Evolutionary conservation across 2,113 vertebrate genomes (phyloP), one percentile per base, ranked within the genome.

Genomic region (Epinephelus moara): DNA sequence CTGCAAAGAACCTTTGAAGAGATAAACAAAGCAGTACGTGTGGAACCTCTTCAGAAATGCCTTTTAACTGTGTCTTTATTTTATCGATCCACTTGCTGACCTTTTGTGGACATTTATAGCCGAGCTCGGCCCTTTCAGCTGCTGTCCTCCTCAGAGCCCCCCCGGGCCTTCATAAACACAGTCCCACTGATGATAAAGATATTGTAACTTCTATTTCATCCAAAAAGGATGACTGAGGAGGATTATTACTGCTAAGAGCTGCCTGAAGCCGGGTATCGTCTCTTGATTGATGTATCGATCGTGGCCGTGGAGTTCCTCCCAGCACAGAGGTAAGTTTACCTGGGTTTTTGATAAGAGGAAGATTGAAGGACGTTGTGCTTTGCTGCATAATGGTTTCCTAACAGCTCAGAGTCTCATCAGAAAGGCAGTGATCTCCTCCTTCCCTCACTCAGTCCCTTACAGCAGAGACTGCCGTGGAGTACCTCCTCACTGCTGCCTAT

Each of bases 241-340:
- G 71, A 61, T 49, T 63, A 83, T 80, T 78, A 78, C 76, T 76
- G 33, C 47, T 71, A 49, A 78, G 66, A 49, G 73, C 75, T 50
- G 61, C 74, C 75, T 85, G 78, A 40, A 81, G 78, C 69, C 12
- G 3, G 25, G 37, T 69, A 63, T 55, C 2, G 3, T 76, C 63
- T 84, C 50, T 72, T 68, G 73, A 83, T 78, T 86, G 81, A 87
- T 85, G 66, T 80, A 91, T 91, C 75, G 87, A 91, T 91, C 21
- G 8, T 30, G 52, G 59, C 52, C 52, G 6, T 40, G 25, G 52
- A 66, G 72, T 60, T 70, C 74, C 61, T 81, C 52, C 53, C 25
- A 61, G 64, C 72, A 40, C 72, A 72, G 40, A 55, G 14, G 67
- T 73, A 33, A 66, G 80, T 80, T 84, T 86, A 84, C 87, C 50